phyloP scores from a whole-genome alignment of 1,140 invertebrate genomes.

The Zaprionus africanus region DNA sequence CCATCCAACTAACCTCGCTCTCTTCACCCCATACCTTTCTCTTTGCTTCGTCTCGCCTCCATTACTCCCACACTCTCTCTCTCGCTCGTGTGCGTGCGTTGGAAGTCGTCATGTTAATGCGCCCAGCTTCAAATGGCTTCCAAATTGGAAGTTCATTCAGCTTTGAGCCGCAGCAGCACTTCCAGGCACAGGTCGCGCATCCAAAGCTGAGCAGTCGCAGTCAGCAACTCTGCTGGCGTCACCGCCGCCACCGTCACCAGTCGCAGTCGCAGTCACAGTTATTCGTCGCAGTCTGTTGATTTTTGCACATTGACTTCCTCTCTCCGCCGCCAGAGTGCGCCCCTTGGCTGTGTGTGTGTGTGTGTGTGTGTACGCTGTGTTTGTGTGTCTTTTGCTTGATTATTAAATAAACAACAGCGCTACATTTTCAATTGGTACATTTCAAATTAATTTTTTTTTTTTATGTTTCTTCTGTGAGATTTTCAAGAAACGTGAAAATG shows the following conservation, averaged over 20 bases:
- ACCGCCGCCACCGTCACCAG: background rate
- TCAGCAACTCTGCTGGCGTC: conserved; percentile 4
- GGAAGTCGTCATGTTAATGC: conserved; percentile 51
- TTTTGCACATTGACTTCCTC: conserved; percentile 40
- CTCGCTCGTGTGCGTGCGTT: conserved; percentile 41
- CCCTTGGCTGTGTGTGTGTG: background rate
- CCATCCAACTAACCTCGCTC: background rate
- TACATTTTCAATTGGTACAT: conserved; percentile 37
- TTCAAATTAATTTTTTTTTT: conserved; percentile 29
- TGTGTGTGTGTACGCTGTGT: background rate
- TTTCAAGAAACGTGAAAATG: conserved; percentile 51
- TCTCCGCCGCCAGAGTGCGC: background rate
- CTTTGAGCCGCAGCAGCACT: conserved; percentile 52
- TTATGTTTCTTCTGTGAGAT: conserved; percentile 26
- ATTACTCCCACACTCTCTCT: background rate
- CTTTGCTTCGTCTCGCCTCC: background rate
- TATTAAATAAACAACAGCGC: conserved; percentile 36
- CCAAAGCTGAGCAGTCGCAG: conserved; percentile 13
- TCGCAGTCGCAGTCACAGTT: conserved; percentile 7
- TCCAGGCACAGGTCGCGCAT: conserved; percentile 44
- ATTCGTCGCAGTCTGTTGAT: conserved; percentile 43
- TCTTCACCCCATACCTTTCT: too few relatives aligned
- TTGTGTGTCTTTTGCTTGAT: conserved; percentile 28
- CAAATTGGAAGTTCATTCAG: conserved; percentile 81
- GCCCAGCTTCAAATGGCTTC: conserved; percentile 67